Percentiles rank a stretch among this genome's conserved stretches.
Conservation (phyloP, 2,888 invertebrate genomes). For the Autographa gamma region DNA sequence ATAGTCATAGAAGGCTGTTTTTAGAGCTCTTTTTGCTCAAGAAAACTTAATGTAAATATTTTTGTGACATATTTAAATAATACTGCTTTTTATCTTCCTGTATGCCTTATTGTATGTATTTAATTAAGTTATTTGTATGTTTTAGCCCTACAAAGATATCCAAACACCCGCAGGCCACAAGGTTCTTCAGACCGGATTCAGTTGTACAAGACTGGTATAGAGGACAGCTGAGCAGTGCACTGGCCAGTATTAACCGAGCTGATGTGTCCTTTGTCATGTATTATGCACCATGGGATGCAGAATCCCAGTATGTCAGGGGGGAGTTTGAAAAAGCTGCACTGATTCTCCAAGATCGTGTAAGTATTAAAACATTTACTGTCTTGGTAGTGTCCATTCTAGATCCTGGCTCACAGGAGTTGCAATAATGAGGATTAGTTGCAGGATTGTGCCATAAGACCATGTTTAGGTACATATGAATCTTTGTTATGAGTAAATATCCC, state of each 20-base stretch:
- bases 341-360: conserved; percentile 92
- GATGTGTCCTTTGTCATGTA: conserved; percentile 97
- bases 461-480: too few relatives aligned
- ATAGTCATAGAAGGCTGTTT: too few relatives aligned
- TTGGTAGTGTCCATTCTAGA: too few relatives aligned
- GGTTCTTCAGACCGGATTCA: conserved; percentile 92
- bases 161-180: conserved; percentile 88
- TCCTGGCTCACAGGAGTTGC: too few relatives aligned
- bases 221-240: conserved; percentile 92
- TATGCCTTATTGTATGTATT: background rate
- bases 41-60: too few relatives aligned
- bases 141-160: conserved; percentile 78
- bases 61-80: too few relatives aligned
- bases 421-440: too few relatives aligned
- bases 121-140: conserved; percentile 5
- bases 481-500: too few relatives aligned
- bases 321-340: conserved; percentile 93
- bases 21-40: too few relatives aligned
- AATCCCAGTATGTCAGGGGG: conserved; percentile 92
- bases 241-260: conserved; percentile 89
- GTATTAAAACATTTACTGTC: conserved; percentile 39
- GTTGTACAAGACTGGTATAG: conserved; percentile 93
- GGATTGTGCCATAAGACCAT: too few relatives aligned
- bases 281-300: conserved; percentile 98
- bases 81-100: too few relatives aligned